phyloP scores from a whole-genome alignment of 1,140 invertebrate genomes.

The Myzus persicae region DNA sequence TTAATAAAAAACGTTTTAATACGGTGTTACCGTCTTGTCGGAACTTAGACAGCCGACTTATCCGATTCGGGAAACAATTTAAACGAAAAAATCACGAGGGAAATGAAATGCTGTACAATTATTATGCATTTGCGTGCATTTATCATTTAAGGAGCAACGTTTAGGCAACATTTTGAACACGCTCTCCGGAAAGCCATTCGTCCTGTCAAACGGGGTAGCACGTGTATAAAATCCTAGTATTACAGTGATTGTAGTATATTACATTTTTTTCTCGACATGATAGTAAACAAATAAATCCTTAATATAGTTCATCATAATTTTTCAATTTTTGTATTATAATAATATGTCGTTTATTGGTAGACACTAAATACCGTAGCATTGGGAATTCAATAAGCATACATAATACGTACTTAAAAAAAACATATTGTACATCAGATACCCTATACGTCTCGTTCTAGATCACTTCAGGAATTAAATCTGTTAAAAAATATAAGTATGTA shows the following conservation, averaged over 20 bases:
- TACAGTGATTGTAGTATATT: background rate
- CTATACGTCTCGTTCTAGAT: background rate
- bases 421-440: background rate
- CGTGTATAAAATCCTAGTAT: background rate
- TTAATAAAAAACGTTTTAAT: background rate
- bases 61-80: background rate
- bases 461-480: background rate
- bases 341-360: background rate
- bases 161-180: constrained; percentile 38
- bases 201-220: background rate
- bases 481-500: background rate
- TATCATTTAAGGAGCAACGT: background rate
- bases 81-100: background rate
- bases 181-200: background rate
- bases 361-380: background rate
- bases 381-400: background rate
- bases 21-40: background rate
- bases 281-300: background rate
- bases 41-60: background rate
- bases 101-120: background rate
- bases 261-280: background rate
- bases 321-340: background rate
- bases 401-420: background rate
- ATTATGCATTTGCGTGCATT: background rate
- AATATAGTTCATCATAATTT: background rate